phyloP scores from a whole-genome alignment of 2,113 vertebrate genomes.

The Rhinolophus sinicus region DNA sequence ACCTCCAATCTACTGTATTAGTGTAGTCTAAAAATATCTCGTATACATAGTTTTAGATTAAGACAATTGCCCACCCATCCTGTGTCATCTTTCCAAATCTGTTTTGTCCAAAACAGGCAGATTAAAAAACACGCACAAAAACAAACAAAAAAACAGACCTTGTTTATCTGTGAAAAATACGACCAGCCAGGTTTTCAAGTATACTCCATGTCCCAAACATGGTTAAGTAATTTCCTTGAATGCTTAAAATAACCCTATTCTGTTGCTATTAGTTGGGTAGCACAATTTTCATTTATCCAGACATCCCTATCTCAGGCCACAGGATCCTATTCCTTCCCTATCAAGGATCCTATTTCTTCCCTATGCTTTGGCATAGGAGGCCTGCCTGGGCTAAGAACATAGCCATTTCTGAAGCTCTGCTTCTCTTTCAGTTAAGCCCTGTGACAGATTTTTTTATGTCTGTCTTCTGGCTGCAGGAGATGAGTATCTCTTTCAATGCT shows the following conservation, averaged over 20 bases:
- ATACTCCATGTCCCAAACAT: not conserved
- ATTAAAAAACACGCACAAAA: not conserved
- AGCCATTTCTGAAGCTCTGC: not conserved
- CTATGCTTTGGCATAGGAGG: not conserved
- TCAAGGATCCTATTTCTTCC: not conserved
- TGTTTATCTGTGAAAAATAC: not conserved
- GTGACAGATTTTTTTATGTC: not conserved
- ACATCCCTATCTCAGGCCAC: not conserved
- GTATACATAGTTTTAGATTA: not conserved
- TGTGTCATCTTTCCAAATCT: constrained; percentile 43
- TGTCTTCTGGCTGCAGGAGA: not conserved
- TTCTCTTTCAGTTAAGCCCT: not conserved
- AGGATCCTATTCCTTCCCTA: not conserved
- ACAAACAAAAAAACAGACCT: not conserved
- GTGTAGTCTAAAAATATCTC: not conserved
- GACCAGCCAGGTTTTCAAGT: not conserved
- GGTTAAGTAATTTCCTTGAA: not conserved
- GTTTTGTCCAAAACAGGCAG: not conserved
- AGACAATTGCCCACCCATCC: not conserved
- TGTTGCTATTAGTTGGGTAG: not conserved
- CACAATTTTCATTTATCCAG: not conserved
- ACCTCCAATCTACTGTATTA: not conserved
- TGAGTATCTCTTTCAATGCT: not conserved
- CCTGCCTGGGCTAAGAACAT: not conserved
- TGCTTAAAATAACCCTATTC: not conserved